A percentile compares a stretch with the other conserved stretches of the same genome.
Evolutionary conservation across 1,140 invertebrate species (phyloP).

Genomic region (Leptestheria dahalacensis): DNA sequence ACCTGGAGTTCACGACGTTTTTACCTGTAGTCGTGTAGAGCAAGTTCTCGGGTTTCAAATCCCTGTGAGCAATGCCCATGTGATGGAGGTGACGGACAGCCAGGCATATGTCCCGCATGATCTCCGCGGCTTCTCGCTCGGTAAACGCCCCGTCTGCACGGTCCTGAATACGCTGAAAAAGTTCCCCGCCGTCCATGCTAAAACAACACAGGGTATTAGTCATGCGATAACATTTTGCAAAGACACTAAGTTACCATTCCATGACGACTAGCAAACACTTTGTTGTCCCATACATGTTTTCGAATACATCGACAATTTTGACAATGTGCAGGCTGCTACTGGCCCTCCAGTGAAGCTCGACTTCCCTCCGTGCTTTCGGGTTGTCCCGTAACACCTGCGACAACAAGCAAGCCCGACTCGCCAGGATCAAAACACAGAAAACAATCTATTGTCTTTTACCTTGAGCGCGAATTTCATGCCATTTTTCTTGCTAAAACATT

Average conservation of each 20-base stretch:
- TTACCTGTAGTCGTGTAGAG: slow-evolving; percentile 54
- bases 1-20: background rate
- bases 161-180: slow-evolving; percentile 93
- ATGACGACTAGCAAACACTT: slow-evolving; percentile 90
- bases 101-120: slow-evolving; percentile 90
- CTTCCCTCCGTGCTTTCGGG: slow-evolving; percentile 79
- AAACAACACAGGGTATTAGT: slow-evolving; percentile 15
- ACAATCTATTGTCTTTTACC: slow-evolving; percentile 34
- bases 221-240: background rate
- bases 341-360: slow-evolving; percentile 87
- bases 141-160: slow-evolving; percentile 84
- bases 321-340: slow-evolving; percentile 85
- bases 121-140: slow-evolving; percentile 80
- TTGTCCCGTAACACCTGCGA: slow-evolving; percentile 73
- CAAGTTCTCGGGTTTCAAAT: slow-evolving; percentile 87
- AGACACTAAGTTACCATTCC: slow-evolving; percentile 61
- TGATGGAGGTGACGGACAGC: slow-evolving; percentile 91
- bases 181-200: slow-evolving; percentile 91
- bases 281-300: slow-evolving; percentile 78
- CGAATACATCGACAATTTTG: slow-evolving; percentile 85
- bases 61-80: slow-evolving; percentile 89
- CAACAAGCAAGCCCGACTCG: no score
- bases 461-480: slow-evolving; percentile 74
- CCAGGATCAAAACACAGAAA: no score
- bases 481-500: slow-evolving; percentile 25